Evolutionary conservation across 2,113 vertebrate genomes (phyloP).

Genomic region (Rana temporaria): DNA sequence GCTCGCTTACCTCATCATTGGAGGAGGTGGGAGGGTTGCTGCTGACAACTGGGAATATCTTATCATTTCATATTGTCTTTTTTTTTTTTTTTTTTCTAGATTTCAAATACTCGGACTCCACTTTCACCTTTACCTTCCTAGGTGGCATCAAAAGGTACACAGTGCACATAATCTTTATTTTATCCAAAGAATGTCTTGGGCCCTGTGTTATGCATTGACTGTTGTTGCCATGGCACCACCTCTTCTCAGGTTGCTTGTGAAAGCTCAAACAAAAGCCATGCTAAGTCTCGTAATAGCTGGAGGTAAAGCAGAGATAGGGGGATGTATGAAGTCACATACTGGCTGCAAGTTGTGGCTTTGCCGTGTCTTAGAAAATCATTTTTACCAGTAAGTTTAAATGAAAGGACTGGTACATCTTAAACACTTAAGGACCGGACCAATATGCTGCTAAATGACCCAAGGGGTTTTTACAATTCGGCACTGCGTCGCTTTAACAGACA

Average conservation of each 20-base stretch:
- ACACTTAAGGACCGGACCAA: no score
- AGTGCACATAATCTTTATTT: slow-evolving; percentile 20
- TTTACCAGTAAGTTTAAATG: no score
- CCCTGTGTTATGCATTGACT: slow-evolving; percentile 62
- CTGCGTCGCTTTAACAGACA: no score
- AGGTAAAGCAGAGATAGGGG: not conserved
- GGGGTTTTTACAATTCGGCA: no score
- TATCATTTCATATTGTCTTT: not conserved
- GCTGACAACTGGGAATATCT: not conserved
- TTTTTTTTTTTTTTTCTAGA: slow-evolving; percentile 73
- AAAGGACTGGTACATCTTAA: no score
- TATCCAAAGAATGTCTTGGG: slow-evolving; percentile 42
- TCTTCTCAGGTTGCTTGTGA: slow-evolving; percentile 39
- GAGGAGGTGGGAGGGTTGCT: not conserved
- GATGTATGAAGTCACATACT: not conserved
- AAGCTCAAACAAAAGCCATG: slow-evolving; percentile 14
- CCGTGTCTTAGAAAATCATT: no score
- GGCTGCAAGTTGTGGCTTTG: no score
- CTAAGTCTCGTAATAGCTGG: not conserved
- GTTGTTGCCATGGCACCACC: slow-evolving; percentile 53
- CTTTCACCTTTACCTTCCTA: slow-evolving; percentile 86
- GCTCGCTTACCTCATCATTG: not conserved
- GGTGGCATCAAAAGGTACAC: slow-evolving; percentile 87
- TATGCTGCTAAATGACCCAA: no score
- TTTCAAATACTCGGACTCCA: slow-evolving; percentile 89